These are phyloP conservation scores for Thaleichthys pacificus DNA, from an alignment of 2,797 vertebrate species.

Conservation along the genomic window DNA sequence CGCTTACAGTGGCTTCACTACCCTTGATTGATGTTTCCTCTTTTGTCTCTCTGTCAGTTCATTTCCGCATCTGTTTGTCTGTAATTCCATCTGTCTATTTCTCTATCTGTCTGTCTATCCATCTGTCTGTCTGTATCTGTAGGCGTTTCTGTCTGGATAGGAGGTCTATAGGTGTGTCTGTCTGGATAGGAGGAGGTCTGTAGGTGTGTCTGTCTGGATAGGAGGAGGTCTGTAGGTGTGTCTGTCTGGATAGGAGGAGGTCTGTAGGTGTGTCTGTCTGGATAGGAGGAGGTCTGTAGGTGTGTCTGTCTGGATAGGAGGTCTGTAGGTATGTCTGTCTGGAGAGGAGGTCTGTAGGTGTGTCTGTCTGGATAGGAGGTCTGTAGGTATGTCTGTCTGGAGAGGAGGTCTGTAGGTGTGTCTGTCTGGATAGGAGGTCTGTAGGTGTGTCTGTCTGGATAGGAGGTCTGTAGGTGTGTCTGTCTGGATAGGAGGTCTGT, in stretches of 20 bases:
- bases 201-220: not conserved
- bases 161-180: not conserved
- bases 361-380: conserved; percentile 13
- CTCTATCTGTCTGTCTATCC: not conserved
- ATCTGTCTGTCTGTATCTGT: not conserved
- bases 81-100: not conserved
- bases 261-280: not conserved
- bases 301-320: not conserved
- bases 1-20: too few species aligned
- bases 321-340: not conserved
- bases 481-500: not conserved
- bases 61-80: not conserved
- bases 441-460: not conserved
- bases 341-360: not conserved
- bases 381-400: not conserved
- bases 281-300: not conserved
- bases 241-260: not conserved
- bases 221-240: not conserved
- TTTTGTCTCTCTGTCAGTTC: not conserved
- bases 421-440: conserved; percentile 11
- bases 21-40: not conserved
- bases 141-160: not conserved
- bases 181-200: conserved; percentile 1
- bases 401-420: not conserved
- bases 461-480: not conserved